Conservation (phyloP, 2,888 invertebrate species). For the Drosophila colorata region DNA sequence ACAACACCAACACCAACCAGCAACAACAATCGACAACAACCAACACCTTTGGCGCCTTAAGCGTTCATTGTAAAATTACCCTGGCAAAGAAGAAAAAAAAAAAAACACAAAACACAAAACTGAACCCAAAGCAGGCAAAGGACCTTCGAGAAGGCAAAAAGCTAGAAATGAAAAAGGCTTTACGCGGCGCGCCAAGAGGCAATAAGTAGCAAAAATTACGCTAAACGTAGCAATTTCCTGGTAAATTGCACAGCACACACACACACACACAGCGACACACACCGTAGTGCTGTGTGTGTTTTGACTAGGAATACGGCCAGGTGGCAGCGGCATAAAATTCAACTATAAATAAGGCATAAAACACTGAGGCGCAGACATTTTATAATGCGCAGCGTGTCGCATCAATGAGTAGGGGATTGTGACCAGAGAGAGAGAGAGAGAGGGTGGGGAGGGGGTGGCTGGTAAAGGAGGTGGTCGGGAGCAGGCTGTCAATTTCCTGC, state of each 20-base stretch:
- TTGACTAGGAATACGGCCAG: constrained; percentile 30
- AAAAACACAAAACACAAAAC: not conserved
- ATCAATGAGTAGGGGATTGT: constrained; percentile 24
- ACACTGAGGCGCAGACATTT: constrained; percentile 50
- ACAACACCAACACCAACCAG: constrained; percentile 1
- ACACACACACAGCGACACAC: constrained; percentile 25
- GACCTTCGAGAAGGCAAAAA: constrained; percentile 41
- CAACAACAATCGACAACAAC: constrained; percentile 28
- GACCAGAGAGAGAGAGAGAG: not conserved
- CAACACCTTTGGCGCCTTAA: constrained; percentile 56
- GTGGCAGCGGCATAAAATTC: constrained; percentile 50
- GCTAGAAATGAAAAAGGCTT: constrained; percentile 55
- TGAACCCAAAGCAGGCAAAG: constrained; percentile 21
- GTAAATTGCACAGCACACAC: constrained; percentile 61
- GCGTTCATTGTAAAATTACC: constrained; percentile 67
- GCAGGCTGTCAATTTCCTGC: constrained; percentile 57
- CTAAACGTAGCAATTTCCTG: constrained; percentile 78
- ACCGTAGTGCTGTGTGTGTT: constrained; percentile 2
- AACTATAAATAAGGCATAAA: constrained; percentile 66
- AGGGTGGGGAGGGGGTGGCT: not conserved
- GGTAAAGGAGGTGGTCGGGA: not conserved
- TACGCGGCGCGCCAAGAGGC: constrained; percentile 60
- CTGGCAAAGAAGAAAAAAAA: constrained; percentile 7
- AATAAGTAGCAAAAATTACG: constrained; percentile 81
- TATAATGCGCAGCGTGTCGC: constrained; percentile 58